Evolutionary conservation across 23 tunicate genomes (phyloP).

Genomic region (Botrylloides violaceus): DNA sequence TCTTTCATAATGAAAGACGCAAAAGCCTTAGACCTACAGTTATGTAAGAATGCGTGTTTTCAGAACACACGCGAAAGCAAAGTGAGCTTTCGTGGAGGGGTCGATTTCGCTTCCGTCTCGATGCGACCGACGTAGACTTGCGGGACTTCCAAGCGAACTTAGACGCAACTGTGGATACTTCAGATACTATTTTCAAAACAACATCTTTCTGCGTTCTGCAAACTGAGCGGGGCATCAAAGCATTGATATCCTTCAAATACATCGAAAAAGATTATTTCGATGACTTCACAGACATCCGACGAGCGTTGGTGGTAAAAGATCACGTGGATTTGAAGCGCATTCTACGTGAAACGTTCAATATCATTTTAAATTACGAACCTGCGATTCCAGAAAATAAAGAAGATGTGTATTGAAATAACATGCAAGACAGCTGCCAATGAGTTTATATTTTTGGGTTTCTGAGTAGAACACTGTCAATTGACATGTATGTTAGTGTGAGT

Average conservation of each 20-base stretch:
- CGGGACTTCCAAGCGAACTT: conserved; percentile 5
- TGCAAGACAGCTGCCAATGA: no score
- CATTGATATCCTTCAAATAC: background rate
- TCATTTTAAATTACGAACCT: background rate
- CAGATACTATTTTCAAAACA: background rate
- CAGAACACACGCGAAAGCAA: background rate
- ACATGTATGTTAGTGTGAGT: no score
- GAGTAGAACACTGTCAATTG: no score
- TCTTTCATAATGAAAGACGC: no score
- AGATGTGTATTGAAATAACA: background rate
- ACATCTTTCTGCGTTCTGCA: conserved; percentile 25
- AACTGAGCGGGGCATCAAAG: conserved; percentile 2
- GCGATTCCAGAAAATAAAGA: background rate
- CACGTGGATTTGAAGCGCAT: background rate
- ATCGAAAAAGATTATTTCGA: conserved; percentile 14
- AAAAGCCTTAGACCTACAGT: no score
- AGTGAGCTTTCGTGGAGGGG: background rate
- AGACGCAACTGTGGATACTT: background rate
- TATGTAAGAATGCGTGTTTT: no score
- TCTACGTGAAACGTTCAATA: conserved; percentile 1
- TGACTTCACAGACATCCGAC: background rate
- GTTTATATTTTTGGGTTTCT: no score
- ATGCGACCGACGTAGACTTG: background rate
- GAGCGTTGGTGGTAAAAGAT: background rate
- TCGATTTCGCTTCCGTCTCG: conserved; percentile 2